Conservation (phyloP, 2,797 vertebrate species). For the Rhinogobio ventralis region DNA sequence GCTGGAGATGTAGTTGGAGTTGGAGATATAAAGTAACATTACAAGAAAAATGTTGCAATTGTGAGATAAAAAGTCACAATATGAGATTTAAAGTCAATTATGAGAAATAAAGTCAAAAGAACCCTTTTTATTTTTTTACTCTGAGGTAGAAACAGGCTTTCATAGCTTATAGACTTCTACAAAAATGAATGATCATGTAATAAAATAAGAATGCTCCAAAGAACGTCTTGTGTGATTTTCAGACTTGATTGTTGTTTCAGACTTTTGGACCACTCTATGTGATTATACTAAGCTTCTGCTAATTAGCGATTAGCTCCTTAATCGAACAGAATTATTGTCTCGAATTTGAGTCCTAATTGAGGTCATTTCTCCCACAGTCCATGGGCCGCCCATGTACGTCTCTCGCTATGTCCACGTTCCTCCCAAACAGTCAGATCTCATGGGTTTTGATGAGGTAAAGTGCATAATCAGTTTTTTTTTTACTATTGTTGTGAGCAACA, state of each 20-base stretch:
- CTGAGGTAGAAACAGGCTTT: background rate
- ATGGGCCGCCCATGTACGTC: slow-evolving; percentile 87
- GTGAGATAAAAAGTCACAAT: too few relatives aligned
- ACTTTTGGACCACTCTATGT: background rate
- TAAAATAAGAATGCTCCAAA: background rate
- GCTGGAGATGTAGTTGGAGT: too few relatives aligned
- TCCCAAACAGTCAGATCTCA: slow-evolving; percentile 85
- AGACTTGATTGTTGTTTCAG: background rate
- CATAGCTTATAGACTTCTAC: background rate
- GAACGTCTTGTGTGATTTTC: background rate
- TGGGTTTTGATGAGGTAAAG: slow-evolving; percentile 93
- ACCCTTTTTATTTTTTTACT: background rate
- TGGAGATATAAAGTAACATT: too few relatives aligned
- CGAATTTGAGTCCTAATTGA: slow-evolving; percentile 28
- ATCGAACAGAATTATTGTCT: background rate
- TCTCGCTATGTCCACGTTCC: slow-evolving; percentile 82
- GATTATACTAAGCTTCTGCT: background rate
- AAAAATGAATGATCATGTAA: background rate
- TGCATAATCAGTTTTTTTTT: background rate
- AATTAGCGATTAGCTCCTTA: background rate
- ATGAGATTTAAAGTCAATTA: too few relatives aligned
- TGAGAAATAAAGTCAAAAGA: background rate
- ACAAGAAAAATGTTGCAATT: too few relatives aligned
- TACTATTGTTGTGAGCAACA: background rate
- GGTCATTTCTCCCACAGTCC: slow-evolving; percentile 78